Base-by-base conservation (phyloP, 1,140 invertebrate species). In the Tenebrio molitor region DNA sequence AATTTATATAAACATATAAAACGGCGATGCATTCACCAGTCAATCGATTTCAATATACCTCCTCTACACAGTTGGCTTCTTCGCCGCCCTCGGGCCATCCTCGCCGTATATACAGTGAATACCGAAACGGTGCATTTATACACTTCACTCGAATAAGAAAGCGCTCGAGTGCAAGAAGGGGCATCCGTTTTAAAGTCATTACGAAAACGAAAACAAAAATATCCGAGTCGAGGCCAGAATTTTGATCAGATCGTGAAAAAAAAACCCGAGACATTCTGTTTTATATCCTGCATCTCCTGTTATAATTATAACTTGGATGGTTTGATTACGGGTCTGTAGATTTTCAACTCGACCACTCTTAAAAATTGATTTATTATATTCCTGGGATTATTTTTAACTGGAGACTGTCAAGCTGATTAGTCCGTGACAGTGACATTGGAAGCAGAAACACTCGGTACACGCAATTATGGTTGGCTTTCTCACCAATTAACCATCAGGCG, bases 1-100 rank as follows among this genome's bases (percentile, higher is more conserved):
- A 75, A 75, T 72, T 75, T 75, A 75, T 75, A 75, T 75, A 75
- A 72, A 75, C 70, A 75, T 69, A 75, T 69, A 75, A 75, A 75
- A 75, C 70, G 71, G 66, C 65, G 66, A 64, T 75, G 70, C 66
- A 75, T 69, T 75, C 70, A 72, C 50, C 65, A 75, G 70, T 72
- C 73, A 75, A 75, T 75, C 73, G 73, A 75, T 75, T 75, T 72
- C 73, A 75, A 75, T 75, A 75, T 75, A 72, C 73, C 70, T 75
- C 53, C 65, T 39, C 44, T 36, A 68, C 53, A 16, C 17, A 62
- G 23, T 75, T 72, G 69, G 73, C 69, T 75, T 72, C 73, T 75
- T 75, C 16, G 39, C 21, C 44, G 17, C 71, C 73, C 70, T 65
- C 12, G 21, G 70, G 65, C 70, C 12, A 68, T 63, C 67, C 29